Percentiles rank a stretch among this genome's conserved stretches.
These are phyloP conservation scores for Caenorhabditis sp. DNA, from an alignment of 2,888 invertebrate species.

Conservation along the genomic window DNA sequence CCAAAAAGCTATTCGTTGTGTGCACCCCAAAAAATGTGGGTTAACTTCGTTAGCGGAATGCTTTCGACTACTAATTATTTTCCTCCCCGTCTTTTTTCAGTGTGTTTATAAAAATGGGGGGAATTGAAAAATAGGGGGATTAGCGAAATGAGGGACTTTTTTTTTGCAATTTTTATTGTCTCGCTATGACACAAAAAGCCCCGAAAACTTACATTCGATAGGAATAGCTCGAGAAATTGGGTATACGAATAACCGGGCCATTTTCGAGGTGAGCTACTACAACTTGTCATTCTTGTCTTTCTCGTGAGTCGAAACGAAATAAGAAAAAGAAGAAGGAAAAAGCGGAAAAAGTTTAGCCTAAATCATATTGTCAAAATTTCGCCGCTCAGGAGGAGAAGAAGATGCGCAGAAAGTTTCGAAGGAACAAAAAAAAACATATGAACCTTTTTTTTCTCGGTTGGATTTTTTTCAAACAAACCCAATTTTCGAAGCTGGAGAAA, in stretches of 20 bases:
- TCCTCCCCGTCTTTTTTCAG: too few relatives aligned
- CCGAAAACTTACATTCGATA: conserved; percentile 30
- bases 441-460: background rate
- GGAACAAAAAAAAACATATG: background rate
- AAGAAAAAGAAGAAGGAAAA: too few relatives aligned
- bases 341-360: background rate
- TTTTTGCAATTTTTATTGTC: too few relatives aligned
- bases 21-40: background rate
- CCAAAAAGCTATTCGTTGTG: background rate
- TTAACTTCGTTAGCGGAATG: background rate
- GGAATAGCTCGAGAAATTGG: conserved; percentile 34
- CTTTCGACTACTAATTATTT: background rate
- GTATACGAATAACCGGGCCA: conserved; percentile 45
- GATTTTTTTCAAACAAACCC: too few relatives aligned
- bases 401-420: background rate
- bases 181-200: too few relatives aligned
- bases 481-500: too few relatives aligned
- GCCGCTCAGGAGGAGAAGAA: background rate
- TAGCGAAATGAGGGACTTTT: too few relatives aligned
- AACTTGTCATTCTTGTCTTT: background rate
- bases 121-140: too few relatives aligned
- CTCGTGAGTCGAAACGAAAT: too few relatives aligned
- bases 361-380: conserved; percentile 1
- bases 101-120: too few relatives aligned
- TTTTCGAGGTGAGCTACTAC: conserved; percentile 1